Evolutionary conservation across 2,797 vertebrate species (phyloP).

Genomic region (Glyptemys insculpta): DNA sequence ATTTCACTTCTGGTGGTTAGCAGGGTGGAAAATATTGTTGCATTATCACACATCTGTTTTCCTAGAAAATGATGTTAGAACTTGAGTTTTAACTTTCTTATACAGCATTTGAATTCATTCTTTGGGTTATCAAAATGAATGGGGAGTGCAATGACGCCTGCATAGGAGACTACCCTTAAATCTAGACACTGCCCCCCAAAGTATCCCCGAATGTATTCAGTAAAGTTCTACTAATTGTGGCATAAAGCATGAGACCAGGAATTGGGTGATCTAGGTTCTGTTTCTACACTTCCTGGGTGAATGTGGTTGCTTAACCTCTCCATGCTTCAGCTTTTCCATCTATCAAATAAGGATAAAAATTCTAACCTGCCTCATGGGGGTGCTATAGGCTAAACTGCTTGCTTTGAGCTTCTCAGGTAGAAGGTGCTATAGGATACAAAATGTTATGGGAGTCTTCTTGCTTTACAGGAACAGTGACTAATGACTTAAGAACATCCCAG

Average conservation of each 20-base stretch:
- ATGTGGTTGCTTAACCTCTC: neutral
- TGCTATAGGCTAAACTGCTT: neutral
- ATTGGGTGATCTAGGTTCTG: neutral
- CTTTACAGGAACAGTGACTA: constrained; percentile 82
- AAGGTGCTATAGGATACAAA: neutral
- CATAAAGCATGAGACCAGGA: neutral
- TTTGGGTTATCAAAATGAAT: neutral
- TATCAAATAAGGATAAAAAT: neutral
- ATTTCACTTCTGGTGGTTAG: constrained; percentile 76
- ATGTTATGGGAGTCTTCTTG: constrained; percentile 61
- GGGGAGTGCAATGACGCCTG: neutral
- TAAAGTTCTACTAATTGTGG: neutral
- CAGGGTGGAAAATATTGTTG: constrained; percentile 77
- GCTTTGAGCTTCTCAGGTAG: constrained; percentile 5
- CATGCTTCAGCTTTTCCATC: rapidly evolving
- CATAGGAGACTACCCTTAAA: neutral
- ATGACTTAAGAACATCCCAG: constrained; percentile 66
- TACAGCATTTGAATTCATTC: neutral
- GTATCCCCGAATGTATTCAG: neutral
- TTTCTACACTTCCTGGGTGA: neutral
- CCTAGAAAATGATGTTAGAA: constrained; percentile 46
- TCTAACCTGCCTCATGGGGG: constrained; percentile 14
- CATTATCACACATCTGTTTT: constrained; percentile 42
- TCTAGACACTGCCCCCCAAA: neutral
- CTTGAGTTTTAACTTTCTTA: neutral